Evolutionary conservation across 2,888 invertebrate species (phyloP), one percentile per base, ranked within the genome.

Genomic region (Sarcophaga carnaria): DNA sequence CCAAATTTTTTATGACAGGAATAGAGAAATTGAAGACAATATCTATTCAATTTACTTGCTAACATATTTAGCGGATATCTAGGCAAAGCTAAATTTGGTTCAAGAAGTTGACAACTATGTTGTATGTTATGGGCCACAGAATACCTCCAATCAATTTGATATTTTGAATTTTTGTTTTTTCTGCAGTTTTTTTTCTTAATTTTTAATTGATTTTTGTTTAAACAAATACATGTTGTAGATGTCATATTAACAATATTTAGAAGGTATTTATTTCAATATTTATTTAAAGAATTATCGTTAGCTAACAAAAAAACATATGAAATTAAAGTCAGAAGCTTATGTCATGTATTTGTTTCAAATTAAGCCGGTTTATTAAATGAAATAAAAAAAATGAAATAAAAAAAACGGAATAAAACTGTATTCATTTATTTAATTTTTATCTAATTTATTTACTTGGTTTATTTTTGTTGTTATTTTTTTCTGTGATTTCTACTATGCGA

Each of bases 281-380:
- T 78, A 78, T 63, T 78, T 69, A 79, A 54, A 63, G 67, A 54
- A 63, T 83, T 74, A 74, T 22, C 67, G 72, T 11, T 12, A 47
- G 72, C 20, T 5, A 47, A 72, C 72, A 72, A 60, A 47, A 20
- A 78, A 67, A 5, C 14, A 66, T 22, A 25, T 79, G 37, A 60
- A 64, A 75, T 66, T 54, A 20, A 66, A 25, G 64, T 25, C 27
- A 45, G 67, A 71, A 63, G 64, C 75, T 80, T 82, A 76, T 86
- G 82, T 79, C 82, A 82, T 82, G 5, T 54, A 62, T 78, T 74
- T 66, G 64, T 71, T 82, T 82, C 64, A 66, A 67, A 63, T 37
- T 72, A 54, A 83, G 20, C 82, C 47, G 67, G 69, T 78, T 75
- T 71, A 27, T 20, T 14, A 4, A 37, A 59, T 54, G n/a, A 69